Evolutionary conservation across 2,113 vertebrate genomes (phyloP), one percentile per base, ranked within the genome.

Genomic region (Ailurus styani): DNA sequence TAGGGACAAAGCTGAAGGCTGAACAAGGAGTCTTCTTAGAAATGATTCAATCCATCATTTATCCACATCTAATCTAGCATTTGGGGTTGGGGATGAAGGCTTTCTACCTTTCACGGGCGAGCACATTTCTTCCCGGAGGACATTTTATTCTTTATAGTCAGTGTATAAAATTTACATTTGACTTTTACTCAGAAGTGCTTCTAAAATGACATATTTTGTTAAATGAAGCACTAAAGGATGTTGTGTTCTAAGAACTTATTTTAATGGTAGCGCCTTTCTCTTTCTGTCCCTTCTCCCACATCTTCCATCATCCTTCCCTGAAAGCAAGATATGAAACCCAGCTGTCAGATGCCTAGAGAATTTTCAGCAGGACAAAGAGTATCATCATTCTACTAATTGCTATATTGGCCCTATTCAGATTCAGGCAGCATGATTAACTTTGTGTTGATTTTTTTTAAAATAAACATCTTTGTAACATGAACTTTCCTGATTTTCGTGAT

Each of bases 131-230:
- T 96, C 97, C 96, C 31, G 1, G 52, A 96, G 92, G 90, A 86
- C 2, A 0, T 95, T 94, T 97, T 93, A 94, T 93, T 95, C 87
- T 97, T 97, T 96, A 92, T 50, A 88, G 95, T 93, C 62, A 68
- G 83, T 79, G 29, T 85, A 94, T 95, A 97, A 97, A 98, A 97
- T 96, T 96, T 97, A 95, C 94, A 97, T 97, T 96, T 97, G 97
- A 96, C 90, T 97, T 98, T 97, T 72, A 93, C 55, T 97, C 40
- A 88, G 75, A 96, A 91, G 84, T 72, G 37, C 83, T 97, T 90
- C 75, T 77, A 75, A 97, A 96, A 94, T 91, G 84, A 98, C 87
- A 60, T 81, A 85, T 97, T 97, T 98, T 97, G 75, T 85, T 91
- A 97, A 98, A 96, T 94, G 90, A 96, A 90, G 47, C 77, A 86